Conservation (phyloP, 2,888 invertebrate species). For the Nesidiocoris tenuis region DNA sequence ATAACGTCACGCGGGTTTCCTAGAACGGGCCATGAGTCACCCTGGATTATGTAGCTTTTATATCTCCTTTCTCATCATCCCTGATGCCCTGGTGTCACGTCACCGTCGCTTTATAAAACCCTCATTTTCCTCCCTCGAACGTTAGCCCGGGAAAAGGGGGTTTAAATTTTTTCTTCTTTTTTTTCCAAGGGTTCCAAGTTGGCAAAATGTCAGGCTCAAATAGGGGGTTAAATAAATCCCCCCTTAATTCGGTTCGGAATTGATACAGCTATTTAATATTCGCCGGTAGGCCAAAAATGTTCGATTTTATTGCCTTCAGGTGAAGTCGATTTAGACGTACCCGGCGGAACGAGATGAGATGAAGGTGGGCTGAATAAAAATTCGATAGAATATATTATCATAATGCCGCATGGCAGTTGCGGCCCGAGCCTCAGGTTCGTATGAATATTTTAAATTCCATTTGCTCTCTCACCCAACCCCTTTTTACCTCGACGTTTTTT, state of each 20-base stretch:
- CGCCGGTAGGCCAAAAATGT: not conserved
- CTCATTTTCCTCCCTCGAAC: not conserved
- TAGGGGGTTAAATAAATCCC: not conserved
- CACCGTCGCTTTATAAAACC: not conserved
- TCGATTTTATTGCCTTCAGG: not conserved
- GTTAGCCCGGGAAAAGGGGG: not conserved
- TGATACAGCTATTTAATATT: not conserved
- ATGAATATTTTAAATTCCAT: slow-evolving; percentile 35
- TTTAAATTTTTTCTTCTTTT: too few species aligned
- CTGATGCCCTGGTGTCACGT: not conserved
- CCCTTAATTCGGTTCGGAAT: not conserved
- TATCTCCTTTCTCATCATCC: not conserved
- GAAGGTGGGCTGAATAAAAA: slow-evolving; percentile 21
- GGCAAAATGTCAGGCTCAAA: not conserved
- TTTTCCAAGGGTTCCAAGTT: not conserved
- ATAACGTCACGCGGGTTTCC: not conserved
- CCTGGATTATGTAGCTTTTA: not conserved
- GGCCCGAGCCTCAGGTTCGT: slow-evolving; percentile 21
- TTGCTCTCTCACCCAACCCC: not conserved
- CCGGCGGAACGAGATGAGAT: slow-evolving; percentile 1
- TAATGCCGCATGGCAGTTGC: slow-evolving; percentile 1
- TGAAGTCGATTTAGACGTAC: not conserved
- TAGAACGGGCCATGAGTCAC: not conserved
- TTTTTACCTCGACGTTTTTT: not conserved
- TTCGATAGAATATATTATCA: slow-evolving; percentile 35